Evolutionary conservation across 2,113 vertebrate genomes (phyloP).

Genomic region (Taxidea taxus): DNA sequence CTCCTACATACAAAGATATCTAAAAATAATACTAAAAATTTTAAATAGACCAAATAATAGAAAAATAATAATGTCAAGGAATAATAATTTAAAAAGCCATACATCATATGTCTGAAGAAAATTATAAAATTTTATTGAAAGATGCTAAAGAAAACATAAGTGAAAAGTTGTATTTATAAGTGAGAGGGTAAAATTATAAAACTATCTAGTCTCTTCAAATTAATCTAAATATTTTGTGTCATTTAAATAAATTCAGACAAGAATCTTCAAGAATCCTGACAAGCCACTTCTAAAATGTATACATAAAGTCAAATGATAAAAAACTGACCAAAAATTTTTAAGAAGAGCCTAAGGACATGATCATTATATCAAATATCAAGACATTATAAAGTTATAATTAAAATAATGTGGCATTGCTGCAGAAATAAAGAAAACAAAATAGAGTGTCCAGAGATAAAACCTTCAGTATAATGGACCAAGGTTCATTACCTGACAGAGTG

Average conservation of each 20-base stretch:
- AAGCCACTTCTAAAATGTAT: neutral
- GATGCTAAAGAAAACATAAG: conserved; percentile 20
- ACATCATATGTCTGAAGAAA: neutral
- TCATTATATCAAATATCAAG: neutral
- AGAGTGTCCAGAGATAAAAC: neutral
- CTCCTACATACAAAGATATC: neutral
- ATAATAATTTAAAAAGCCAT: neutral
- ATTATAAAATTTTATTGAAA: conserved; percentile 27
- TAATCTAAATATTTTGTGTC: neutral
- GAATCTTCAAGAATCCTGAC: neutral
- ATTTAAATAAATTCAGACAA: conserved; percentile 23
- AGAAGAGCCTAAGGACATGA: neutral
- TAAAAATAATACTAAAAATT: neutral
- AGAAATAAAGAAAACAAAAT: neutral
- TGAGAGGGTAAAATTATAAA: neutral
- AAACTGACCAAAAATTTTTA: neutral
- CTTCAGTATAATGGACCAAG: neutral
- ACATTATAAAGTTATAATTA: neutral
- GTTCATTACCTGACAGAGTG: neutral
- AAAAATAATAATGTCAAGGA: neutral
- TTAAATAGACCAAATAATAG: neutral
- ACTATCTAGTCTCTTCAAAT: neutral
- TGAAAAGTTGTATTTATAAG: neutral
- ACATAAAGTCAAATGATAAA: conserved; percentile 12
- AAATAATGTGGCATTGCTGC: neutral